A percentile compares a stretch with the other conserved stretches of the same genome.
phyloP scores from a whole-genome alignment of 2,113 vertebrate genomes.

The Eublepharis macularius region DNA sequence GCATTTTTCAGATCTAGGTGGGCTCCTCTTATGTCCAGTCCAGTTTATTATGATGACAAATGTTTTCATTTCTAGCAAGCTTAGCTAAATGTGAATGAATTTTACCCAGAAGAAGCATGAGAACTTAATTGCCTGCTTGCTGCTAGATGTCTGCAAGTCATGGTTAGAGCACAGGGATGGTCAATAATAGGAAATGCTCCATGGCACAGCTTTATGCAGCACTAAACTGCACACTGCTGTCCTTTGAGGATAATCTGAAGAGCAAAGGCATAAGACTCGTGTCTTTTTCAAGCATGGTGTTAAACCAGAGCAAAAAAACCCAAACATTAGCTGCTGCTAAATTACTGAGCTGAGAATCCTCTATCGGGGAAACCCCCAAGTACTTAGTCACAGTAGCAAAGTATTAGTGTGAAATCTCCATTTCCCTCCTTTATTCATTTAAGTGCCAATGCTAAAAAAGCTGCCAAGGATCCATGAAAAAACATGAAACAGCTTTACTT shows the following conservation, averaged over 20 bases:
- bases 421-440: neutral
- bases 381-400: conserved; percentile 24
- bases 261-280: neutral
- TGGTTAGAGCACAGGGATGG: neutral
- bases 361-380: neutral
- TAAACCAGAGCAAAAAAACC: neutral
- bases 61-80: neutral
- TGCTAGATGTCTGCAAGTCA: neutral
- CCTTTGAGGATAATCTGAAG: neutral
- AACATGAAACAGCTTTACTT: conserved; percentile 9
- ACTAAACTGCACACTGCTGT: neutral
- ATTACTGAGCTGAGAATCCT: neutral
- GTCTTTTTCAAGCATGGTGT: neutral
- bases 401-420: conserved; percentile 24
- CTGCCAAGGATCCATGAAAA: conserved; percentile 3
- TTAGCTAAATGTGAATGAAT: neutral
- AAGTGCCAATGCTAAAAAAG: neutral
- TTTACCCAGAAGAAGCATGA: neutral
- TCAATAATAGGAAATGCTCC: neutral
- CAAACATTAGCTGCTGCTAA: neutral
- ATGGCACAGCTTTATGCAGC: neutral
- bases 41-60: neutral
- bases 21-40: neutral
- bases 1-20: neutral
- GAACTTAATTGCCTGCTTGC: neutral